Base-by-base conservation (phyloP, 2,888 invertebrate species). In the Lobophora halterata region DNA sequence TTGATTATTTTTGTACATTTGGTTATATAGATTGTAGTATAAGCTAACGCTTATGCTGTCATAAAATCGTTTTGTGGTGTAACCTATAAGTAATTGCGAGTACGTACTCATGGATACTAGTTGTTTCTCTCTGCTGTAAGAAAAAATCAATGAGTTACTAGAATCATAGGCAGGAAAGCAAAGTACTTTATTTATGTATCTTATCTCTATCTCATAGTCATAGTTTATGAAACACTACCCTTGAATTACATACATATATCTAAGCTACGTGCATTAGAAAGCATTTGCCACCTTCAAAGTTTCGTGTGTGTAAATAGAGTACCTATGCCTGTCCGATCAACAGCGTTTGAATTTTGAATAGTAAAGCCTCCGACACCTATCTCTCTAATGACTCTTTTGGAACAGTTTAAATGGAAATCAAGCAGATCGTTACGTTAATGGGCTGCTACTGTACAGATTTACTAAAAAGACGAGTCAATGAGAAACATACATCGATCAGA, bases 351-450 rank as follows among this genome's bases (percentile, higher is more conserved):
- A 54, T 54, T 55, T 55, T 48, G 36, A 56, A 54, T 54, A 52
- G 48, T 36, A 55, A 58, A 53, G 31, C 23, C 50, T 59, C 58
- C 44, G 31, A 61, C 55, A 55, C 50, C 49, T 48, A 55, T 55
- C 52, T 46, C 30, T 44, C 53, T 69, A 65, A 68, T 57, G 62
- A 62, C 53, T 45, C 12, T 40, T 54, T 54, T 53, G 41, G 56
- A 57, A 53, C 31, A 43, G 50, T 45, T 57, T 55, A 54, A 52
- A 52, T 41, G 51, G 46, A 40, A 47, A 44, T 54, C 49, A 56
- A 55, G 28, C 26, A 17, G 38, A 45, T 46, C 46, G 38, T 58
- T 52, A 46, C 14, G 34, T 45, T 53, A 42, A 54, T 49, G 35
- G 23, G 43, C 31, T 36, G 52, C 55, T 55, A 58, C 51, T 43